Conservation (phyloP, 1,140 invertebrate species). For the Drosophila triauraria region DNA sequence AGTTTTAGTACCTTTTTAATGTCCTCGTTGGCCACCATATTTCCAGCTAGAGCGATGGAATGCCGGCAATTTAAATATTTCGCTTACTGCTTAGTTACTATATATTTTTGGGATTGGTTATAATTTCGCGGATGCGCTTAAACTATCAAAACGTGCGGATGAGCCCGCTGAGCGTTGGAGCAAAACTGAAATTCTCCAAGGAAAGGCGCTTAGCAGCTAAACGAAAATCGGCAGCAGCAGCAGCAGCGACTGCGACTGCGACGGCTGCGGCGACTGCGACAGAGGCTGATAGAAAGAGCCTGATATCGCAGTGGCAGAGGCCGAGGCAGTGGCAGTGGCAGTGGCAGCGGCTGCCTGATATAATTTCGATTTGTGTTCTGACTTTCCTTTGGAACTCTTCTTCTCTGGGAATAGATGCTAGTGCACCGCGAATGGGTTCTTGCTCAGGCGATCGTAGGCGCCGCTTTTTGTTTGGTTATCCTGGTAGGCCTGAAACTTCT, state of each 20-base stretch:
- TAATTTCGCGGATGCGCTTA: slow-evolving; percentile 13
- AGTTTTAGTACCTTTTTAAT: slow-evolving; percentile 56
- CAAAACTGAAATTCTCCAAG: slow-evolving; percentile 74
- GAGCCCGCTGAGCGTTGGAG: slow-evolving; percentile 55
- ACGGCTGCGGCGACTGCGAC: slow-evolving; percentile 19
- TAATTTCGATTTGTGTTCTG: slow-evolving; percentile 24
- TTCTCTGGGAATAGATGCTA: too few species aligned
- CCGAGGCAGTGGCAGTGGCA: slow-evolving; percentile 21
- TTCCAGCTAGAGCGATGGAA: slow-evolving; percentile 1
- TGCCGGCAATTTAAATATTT: not conserved
- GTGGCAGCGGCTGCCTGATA: slow-evolving; percentile 17
- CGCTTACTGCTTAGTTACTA: not conserved
- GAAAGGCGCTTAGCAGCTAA: slow-evolving; percentile 72
- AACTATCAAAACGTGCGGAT: slow-evolving; percentile 64
- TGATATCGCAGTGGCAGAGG: slow-evolving; percentile 37
- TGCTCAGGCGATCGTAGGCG: slow-evolving; percentile 1
- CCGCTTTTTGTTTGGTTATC: not conserved
- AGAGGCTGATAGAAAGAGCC: slow-evolving; percentile 27
- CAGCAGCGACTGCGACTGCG: slow-evolving; percentile 23
- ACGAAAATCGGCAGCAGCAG: slow-evolving; percentile 44
- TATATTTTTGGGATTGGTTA: slow-evolving; percentile 5
- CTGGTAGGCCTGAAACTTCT: slow-evolving; percentile 40
- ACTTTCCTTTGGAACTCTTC: not conserved
- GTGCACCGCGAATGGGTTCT: not conserved
- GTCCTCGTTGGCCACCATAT: slow-evolving; percentile 70